These are phyloP conservation scores for Tragelaphus imberbis DNA, from an alignment of 2,113 vertebrate species.

Conservation along the genomic window DNA sequence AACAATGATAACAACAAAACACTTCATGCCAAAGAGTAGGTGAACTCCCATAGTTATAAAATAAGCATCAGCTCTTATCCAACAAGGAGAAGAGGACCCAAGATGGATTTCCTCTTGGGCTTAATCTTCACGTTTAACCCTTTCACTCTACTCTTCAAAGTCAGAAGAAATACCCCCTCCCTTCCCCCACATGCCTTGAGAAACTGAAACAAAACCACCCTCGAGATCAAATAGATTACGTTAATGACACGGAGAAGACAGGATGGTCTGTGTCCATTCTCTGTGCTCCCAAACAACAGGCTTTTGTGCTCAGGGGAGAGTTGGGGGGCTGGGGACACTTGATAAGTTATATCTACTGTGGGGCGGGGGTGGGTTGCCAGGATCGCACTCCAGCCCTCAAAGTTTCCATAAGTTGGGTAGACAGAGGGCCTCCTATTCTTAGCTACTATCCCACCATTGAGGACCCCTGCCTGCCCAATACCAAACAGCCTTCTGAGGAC, in stretches of 20 bases:
- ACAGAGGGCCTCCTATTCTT: slow-evolving; percentile 30
- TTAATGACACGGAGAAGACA: slow-evolving; percentile 53
- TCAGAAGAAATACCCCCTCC: neutral
- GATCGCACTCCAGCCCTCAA: slow-evolving; percentile 51
- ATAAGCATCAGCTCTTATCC: neutral
- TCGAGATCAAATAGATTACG: slow-evolving; percentile 37
- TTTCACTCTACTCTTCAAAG: neutral
- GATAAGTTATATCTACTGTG: slow-evolving; percentile 43
- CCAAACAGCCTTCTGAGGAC: neutral
- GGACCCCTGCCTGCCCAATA: neutral
- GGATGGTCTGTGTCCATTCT: slow-evolving; percentile 12
- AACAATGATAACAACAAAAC: neutral
- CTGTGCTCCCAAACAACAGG: slow-evolving; percentile 50
- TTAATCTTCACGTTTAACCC: neutral
- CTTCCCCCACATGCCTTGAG: neutral
- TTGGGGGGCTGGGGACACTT: slow-evolving; percentile 18
- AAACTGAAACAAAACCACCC: slow-evolving; percentile 58
- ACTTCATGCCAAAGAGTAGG: neutral
- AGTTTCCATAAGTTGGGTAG: slow-evolving; percentile 5
- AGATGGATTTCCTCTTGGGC: neutral
- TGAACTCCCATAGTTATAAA: neutral
- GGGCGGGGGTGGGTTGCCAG: slow-evolving; percentile 29
- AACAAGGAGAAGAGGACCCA: neutral
- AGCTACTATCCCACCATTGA: neutral
- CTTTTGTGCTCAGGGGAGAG: slow-evolving; percentile 65